Evolutionary conservation across 92 coral and sea anemone species (phyloP).

Genomic region (Paragorgia papillata): DNA sequence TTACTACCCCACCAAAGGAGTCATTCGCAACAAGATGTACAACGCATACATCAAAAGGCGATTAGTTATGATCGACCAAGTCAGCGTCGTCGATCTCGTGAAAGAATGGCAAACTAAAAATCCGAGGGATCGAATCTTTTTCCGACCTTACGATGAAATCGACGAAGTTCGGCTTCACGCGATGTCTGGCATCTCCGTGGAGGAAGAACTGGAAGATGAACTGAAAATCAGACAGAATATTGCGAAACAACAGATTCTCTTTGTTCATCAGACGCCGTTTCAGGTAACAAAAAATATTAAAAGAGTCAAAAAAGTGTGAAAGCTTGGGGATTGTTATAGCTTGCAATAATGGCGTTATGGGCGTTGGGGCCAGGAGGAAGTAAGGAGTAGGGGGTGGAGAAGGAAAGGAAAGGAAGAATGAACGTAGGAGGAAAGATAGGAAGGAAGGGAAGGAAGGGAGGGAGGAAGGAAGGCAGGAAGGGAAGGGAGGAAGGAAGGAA

Average conservation of each 20-base stretch:
- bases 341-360: too few species aligned
- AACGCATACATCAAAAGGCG: slow-evolving; percentile 36
- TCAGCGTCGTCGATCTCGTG: neutral
- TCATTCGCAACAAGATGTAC: slow-evolving; percentile 40
- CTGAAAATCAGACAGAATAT: slow-evolving; percentile 30
- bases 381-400: too few species aligned
- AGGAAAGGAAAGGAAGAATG: too few species aligned
- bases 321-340: too few species aligned
- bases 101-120: slow-evolving; percentile 31
- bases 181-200: slow-evolving; percentile 29
- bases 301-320: too few species aligned
- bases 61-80: slow-evolving; percentile 24
- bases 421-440: too few species aligned
- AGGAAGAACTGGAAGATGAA: slow-evolving; percentile 39
- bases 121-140: slow-evolving; percentile 11
- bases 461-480: too few species aligned
- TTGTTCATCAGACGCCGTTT: slow-evolving; percentile 39
- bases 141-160: slow-evolving; percentile 8
- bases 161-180: slow-evolving; percentile 36
- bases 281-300: too few species aligned
- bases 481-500: too few species aligned
- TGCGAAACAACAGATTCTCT: slow-evolving; percentile 36
- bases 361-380: too few species aligned
- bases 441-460: too few species aligned
- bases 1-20: slow-evolving; percentile 40